These are phyloP conservation scores for Drosophila arawakana DNA, from an alignment of 1,140 invertebrate species.

Conservation along the genomic window DNA sequence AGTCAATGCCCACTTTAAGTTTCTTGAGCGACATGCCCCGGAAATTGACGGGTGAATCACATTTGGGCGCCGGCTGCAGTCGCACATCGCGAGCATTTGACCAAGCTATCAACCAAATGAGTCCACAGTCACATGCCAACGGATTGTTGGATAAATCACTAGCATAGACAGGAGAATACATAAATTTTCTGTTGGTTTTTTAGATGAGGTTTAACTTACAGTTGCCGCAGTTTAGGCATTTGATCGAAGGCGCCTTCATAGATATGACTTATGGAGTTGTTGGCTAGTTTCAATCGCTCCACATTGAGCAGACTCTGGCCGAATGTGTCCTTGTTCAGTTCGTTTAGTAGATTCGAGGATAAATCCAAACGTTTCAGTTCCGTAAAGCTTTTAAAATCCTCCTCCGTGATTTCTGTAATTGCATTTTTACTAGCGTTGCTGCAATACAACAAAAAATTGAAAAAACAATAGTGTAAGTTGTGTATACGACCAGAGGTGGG, in stretches of 20 bases:
- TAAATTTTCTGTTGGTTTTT: neutral
- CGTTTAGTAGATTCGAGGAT: slow-evolving; percentile 88
- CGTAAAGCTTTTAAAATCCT: slow-evolving; percentile 89
- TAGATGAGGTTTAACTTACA: slow-evolving; percentile 87
- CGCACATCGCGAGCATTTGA: slow-evolving; percentile 88
- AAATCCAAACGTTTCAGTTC: slow-evolving; percentile 89
- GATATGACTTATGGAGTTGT: slow-evolving; percentile 89
- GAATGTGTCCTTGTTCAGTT: slow-evolving; percentile 88
- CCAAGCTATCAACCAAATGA: slow-evolving; percentile 93
- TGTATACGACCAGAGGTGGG: slow-evolving; percentile 4
- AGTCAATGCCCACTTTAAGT: slow-evolving; percentile 87
- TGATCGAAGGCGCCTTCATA: slow-evolving; percentile 88
- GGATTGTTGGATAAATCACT: slow-evolving; percentile 92
- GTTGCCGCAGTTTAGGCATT: slow-evolving; percentile 87
- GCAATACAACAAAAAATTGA: slow-evolving; percentile 44
- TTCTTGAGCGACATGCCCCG: slow-evolving; percentile 89
- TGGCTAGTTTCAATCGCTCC: slow-evolving; percentile 88
- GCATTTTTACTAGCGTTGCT: slow-evolving; percentile 92
- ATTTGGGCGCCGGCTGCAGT: slow-evolving; percentile 89
- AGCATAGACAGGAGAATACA: neutral
- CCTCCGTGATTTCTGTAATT: slow-evolving; percentile 89
- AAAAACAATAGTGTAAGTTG: slow-evolving; percentile 38
- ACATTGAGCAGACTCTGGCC: slow-evolving; percentile 86
- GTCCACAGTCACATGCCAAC: slow-evolving; percentile 92
- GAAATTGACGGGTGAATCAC: slow-evolving; percentile 88